Conservation (phyloP, 1,140 invertebrate genomes). For the Aphelenchoides besseyi region DNA sequence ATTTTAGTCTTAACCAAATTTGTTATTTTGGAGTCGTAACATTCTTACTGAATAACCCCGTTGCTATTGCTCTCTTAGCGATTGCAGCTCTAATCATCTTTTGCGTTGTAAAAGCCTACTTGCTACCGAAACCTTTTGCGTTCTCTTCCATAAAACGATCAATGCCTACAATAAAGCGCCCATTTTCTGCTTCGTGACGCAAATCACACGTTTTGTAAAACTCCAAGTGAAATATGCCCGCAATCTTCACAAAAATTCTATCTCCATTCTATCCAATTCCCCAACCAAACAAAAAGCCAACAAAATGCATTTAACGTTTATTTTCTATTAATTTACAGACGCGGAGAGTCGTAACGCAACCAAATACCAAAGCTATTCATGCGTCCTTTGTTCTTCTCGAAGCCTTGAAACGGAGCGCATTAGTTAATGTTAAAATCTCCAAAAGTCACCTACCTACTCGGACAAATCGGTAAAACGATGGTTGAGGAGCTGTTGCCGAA, state of each 20-base stretch:
- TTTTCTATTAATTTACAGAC: not conserved
- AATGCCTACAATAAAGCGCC: not conserved
- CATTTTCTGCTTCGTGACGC: not conserved
- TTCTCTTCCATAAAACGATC: no score
- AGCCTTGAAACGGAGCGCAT: not conserved
- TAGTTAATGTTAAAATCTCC: not conserved
- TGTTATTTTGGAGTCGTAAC: constrained; percentile 1
- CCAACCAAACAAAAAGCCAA: not conserved
- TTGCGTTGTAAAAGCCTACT: no score
- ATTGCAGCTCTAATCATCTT: not conserved
- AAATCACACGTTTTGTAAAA: not conserved
- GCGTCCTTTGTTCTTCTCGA: not conserved
- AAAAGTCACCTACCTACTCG: not conserved
- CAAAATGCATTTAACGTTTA: not conserved
- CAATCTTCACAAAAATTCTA: not conserved
- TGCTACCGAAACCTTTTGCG: not conserved
- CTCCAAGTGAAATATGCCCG: not conserved
- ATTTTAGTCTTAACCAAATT: not conserved
- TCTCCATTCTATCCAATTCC: no score
- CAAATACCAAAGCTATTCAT: not conserved
- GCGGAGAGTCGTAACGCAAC: not conserved
- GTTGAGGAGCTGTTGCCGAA: not conserved
- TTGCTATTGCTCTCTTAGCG: not conserved
- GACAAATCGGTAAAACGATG: not conserved
- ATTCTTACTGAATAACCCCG: no score